Base-by-base conservation (phyloP, 2,113 vertebrate species). In the Hucho hucho region DNA sequence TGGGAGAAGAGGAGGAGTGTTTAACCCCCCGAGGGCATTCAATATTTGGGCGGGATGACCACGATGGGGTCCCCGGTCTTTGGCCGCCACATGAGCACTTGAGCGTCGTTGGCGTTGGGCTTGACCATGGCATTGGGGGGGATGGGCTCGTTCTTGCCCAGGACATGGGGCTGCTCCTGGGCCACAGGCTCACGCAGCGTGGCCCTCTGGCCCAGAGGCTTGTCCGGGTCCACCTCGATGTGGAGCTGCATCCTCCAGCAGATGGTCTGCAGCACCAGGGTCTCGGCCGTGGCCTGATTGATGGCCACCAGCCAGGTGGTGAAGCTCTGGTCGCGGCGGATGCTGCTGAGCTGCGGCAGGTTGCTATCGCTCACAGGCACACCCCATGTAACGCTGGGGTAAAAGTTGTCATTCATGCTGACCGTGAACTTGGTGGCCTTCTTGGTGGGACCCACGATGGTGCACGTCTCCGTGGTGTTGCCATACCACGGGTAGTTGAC, bases 401-500 rank as follows among this genome's bases (percentile, higher is more conserved):
- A 99, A 81, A 99, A 99, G 88, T 99, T 99, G 90, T 99, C 98
- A 1, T 99, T 99, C 98, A 99, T 99, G 88, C 96, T 98, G 87
- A 99, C 94, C 7, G 90, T 93, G 91, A 98, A 98, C 88, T 92
- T 96, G 90, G 92, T 95, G 78, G 97, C 96, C 79, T 94, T 95
- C 90, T 93, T 97, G 63, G 97, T 98, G 83, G 98, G 97, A 2
- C 97, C 97, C 58, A 95, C 93, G 0, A 99, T 87, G 49, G 96
- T 98, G 93, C 93, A 97, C 1, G 97, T 99, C 86, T 99, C 97
- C 0, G 97, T 99, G 43, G 97, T 99, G 91, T 98, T 99, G 47
- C 98, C 98, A 0, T 99, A 99, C 98, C 98, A 99, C 3, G 98
- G 98, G 74, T 99, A 99, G 91, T 98, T 98, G 65, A 98, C 96